Conservation (phyloP, 2,113 vertebrate species). For the Canis aureus region DNA sequence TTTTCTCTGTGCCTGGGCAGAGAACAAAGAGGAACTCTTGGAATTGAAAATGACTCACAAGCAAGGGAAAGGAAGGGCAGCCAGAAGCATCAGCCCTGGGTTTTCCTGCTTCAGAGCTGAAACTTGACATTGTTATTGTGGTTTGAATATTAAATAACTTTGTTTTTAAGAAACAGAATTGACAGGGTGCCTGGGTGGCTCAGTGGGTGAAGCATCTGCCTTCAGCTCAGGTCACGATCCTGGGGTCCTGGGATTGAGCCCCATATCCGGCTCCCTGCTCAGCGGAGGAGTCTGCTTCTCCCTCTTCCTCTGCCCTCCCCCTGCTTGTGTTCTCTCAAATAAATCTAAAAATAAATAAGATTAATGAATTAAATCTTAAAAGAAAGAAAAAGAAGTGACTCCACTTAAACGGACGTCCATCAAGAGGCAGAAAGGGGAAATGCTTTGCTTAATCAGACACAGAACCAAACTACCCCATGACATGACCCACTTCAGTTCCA, state of each 20-base stretch:
- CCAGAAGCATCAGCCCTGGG: background rate
- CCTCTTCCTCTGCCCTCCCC: too few species aligned
- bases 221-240: too few species aligned
- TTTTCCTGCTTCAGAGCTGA: slow-evolving; percentile 12
- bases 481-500: background rate
- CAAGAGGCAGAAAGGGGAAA: background rate
- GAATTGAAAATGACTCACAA: background rate
- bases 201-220: too few species aligned
- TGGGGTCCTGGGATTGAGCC: too few species aligned
- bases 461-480: background rate
- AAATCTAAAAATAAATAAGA: too few species aligned
- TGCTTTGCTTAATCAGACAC: background rate
- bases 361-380: too few species aligned
- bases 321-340: too few species aligned
- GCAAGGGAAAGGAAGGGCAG: background rate
- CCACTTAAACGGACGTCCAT: slow-evolving; percentile 1
- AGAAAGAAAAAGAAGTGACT: background rate
- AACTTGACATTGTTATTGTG: slow-evolving; percentile 33
- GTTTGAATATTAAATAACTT: background rate
- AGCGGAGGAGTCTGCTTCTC: too few species aligned
- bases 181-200: too few species aligned
- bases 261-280: too few species aligned
- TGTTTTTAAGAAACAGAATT: slow-evolving; percentile 35
- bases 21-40: background rate
- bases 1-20: background rate